Evolutionary conservation across 2,888 invertebrate genomes (phyloP), one percentile per base, ranked within the genome.

Genomic region (Lithophane ornitopus): DNA sequence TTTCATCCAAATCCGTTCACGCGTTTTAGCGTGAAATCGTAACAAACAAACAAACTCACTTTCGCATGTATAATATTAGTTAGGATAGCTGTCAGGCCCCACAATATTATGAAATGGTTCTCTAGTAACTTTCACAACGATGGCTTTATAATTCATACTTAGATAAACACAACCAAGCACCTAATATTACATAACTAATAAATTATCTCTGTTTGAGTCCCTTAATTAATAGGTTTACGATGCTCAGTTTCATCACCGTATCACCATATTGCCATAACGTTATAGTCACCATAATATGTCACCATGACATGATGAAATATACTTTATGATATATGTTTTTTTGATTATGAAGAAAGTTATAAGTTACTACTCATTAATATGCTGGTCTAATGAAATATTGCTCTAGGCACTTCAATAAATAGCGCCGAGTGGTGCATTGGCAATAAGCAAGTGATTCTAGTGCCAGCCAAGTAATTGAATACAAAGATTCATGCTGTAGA

Each of bases 131-230:
- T 76, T 54, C 75, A 41, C 28, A 75, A 67, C 14, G 14, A 65
- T n/a, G 11, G 61, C 52, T 63, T 34, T 11, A 41, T 44, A 49
- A n/a, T n/a, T n/a, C 28, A 16, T 16, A n/a, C 26, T 52, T 34
- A 81, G 16, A n/a, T 14, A 28, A 68, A 65, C 56, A 44, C 22
- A 39, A 46, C 0, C 52, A 39, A 46, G 0, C 52, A 59, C 26
- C 28, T 41, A 70, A 14, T 8, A 70, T 81, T 68, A 52, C 52
- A 46, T 28, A 81, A 81, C n/a, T 9, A 56, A 70, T 56, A 46
- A 63, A 58, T 49, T 6, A 34, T 28, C 34, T 65, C 14, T 70
- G n/a, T 56, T 66, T 26, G 52, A 49, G 58, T 58, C 7, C 49
- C 34, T 9, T 58, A 46, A 81, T 66, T 59, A 61, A 66, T 34